Evolutionary conservation across 2,888 invertebrate species (phyloP), one percentile per base, ranked within the genome.

Genomic region (Caenorhabditis sp.): DNA sequence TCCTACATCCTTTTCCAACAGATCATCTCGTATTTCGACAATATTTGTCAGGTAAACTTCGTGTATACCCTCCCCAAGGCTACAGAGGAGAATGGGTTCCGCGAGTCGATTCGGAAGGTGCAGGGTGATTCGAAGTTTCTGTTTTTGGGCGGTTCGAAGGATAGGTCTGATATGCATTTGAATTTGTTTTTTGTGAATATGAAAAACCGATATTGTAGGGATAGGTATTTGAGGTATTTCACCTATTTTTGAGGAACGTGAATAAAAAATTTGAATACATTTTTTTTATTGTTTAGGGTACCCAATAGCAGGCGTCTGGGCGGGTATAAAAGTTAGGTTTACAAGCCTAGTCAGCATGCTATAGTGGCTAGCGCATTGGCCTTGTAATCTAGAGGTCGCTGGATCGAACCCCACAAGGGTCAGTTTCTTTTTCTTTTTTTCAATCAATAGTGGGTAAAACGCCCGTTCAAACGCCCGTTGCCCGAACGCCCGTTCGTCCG

Each of bases 151-250:
- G 43, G 43, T 14, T 43, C 43, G 17, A 56, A 56, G 14, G 56
- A 25, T 26, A 25, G 56, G 1, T 23, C 12, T 14, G 17, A 56
- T 56, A 56, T 56, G 25, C 26, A 56, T 56, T 26, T 56, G 14
- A 56, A 56, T 26, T 56, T 56, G 26, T 56, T 56, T 56, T 56
- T 56, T 56, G 56, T 56, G 26, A 56, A 56, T 26, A 26, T 56
- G 21, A 25, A 26, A 17, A 23, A 56, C 10, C 17, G 23, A 3
- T 56, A 56, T 56, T 56, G 56, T 56, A 25, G 56, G 23, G 26
- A 26, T 14, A 7, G 56, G 12, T 56, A 56, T 56, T 26, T 56
- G 12, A 7, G 26, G 26, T 26, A 56, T 56, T 56, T 43, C 43
- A 43, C 43, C 14, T 43, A 43, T 43, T 43, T 43, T 43, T 43